Base-by-base conservation (phyloP, 2,797 vertebrate species). In the Thaleichthys pacificus region DNA sequence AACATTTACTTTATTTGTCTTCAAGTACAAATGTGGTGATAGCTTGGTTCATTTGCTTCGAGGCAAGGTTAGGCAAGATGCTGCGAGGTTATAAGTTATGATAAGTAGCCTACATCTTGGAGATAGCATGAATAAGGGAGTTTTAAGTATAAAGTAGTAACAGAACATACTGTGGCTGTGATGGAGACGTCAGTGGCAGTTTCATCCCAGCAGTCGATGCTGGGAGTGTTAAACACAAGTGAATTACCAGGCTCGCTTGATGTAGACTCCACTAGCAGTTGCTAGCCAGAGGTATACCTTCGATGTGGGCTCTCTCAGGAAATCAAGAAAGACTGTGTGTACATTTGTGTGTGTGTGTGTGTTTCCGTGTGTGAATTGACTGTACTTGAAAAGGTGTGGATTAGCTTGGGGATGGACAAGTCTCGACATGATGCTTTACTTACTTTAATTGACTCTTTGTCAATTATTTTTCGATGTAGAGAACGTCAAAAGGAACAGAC, bases 191-290 rank as follows among this genome's bases (percentile, higher is more conserved):
- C 66, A 67, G 14, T 66, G 75, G 77, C 75, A 74, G 74, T 81
- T 84, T 82, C 82, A 77, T 83, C 79, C 77, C 75, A 79, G 49
- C 58, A 82, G 83, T 89, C 77, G 82, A 87, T 82, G 80, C 75
- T 71, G 66, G 76, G 78, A 78, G 82, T 77, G 83, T 84, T 87
- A 72, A 66, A 82, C 76, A 80, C 64, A 87, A 90, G 87, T 85
- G 73, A 88, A 89, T 86, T 81, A 88, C 84, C 83, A 77, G 81
- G 66, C 74, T 73, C 72, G 3, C 84, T 80, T 86, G 80, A 82
- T 88, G 88, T 86, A 82, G 70, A 82, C 74, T 8, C 65, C 77
- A 82, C 77, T 81, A 73, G 78, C 74, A 78, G 42, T 14, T 47
- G 42, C 42, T 47, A 47, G 72, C 77, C 71, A 82, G 79, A 78